Evolutionary conservation across 2,113 vertebrate genomes (phyloP), one percentile per base, ranked within the genome.

Genomic region (Zootoca vivipara): DNA sequence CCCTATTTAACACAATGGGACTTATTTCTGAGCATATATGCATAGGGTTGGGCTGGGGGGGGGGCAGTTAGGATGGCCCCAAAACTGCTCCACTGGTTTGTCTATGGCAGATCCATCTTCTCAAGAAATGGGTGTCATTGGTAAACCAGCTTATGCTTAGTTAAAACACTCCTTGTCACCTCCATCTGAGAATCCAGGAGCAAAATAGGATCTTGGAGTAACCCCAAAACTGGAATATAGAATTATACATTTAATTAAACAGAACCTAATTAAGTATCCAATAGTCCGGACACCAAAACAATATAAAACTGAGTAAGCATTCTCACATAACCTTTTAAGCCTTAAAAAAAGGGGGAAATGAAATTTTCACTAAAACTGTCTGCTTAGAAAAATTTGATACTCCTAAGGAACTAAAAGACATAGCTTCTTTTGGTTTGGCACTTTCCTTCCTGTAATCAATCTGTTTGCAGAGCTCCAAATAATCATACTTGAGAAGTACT

Each of bases 401-500:
- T 64, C 33, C n/a, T 30, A 33, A 35, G 40, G 35, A 78, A 69
- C 38, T 13, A 77, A 83, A 75, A 67, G 30, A 16, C 20, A 33
- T 26, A 64, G 72, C 78, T 52, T 64, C 24, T 65, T 52, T 33
- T 79, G 42, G 67, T 85, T 85, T 1, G 6, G 20, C 3, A 69
- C 2, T 26, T 83, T 88, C n/a, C 13, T 89, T 90, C 84, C n/a
- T 87, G 92, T 89, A 46, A 10, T 92, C 89, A 4, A 67, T 92
- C 77, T 92, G 79, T 87, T 95, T 88, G 85, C 89, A 90, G 82
- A 70, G 9, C 79, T 93, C 88, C 92, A 91, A 96, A 92, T 94
- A 91, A 95, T 91, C 91, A 94, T 85, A 90, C 82, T 86, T 90
- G 87, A 91, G 88, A 82, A 56, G 38, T 75, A 91, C 78, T 89